phyloP scores from a whole-genome alignment of 2,797 vertebrate genomes.

The Bradypus variegatus region DNA sequence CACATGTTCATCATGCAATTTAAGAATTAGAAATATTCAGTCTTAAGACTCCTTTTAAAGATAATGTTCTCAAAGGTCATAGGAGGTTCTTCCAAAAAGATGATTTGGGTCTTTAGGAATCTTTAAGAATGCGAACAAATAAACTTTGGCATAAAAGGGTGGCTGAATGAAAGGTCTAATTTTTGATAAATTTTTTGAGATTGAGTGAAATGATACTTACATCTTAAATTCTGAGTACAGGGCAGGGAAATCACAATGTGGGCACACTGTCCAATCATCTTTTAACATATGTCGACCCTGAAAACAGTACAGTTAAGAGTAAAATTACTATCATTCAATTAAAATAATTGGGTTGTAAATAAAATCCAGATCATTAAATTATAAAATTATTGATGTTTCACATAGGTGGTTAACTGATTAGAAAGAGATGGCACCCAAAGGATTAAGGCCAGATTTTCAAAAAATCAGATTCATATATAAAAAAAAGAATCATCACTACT shows the following conservation, averaged over 20 bases:
- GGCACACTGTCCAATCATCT: constrained; percentile 92
- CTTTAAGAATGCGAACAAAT: neutral
- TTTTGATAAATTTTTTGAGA: neutral
- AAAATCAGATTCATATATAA: neutral
- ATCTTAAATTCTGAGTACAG: constrained; percentile 86
- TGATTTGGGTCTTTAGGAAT: neutral
- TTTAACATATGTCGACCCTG: constrained; percentile 95
- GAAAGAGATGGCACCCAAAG: neutral
- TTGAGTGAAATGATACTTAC: constrained; percentile 73
- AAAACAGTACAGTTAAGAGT: neutral
- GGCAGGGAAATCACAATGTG: constrained; percentile 91
- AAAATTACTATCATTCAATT: neutral
- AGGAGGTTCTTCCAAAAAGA: neutral
- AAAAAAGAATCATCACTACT: neutral
- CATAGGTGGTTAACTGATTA: neutral
- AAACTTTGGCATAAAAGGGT: neutral
- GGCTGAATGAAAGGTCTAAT: neutral
- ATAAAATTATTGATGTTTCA: neutral
- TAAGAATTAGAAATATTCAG: neutral
- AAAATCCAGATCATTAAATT: neutral
- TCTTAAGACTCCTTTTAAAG: neutral
- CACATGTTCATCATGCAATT: neutral
- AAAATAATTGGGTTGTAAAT: neutral
- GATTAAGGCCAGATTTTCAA: neutral
- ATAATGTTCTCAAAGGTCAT: neutral